Percentiles rank a stretch among this genome's conserved stretches.
phyloP scores from a whole-genome alignment of 1,140 invertebrate species.

The Zaprionus ghesquierei region DNA sequence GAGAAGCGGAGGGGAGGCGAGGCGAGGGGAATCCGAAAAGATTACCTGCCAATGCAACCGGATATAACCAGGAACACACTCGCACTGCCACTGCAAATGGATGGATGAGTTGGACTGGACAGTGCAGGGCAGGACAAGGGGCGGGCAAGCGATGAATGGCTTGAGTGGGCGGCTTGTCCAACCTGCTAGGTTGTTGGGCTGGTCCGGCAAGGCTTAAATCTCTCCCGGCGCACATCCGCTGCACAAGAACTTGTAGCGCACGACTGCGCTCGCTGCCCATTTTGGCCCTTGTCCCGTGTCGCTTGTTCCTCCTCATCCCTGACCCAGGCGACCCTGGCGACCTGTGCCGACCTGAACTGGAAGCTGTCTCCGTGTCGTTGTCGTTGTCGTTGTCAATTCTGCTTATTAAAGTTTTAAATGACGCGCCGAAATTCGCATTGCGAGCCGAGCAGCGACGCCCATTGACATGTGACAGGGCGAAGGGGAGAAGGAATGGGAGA shows the following conservation, averaged over 20 bases:
- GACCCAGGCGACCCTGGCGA: neutral
- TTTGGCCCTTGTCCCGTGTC: neutral
- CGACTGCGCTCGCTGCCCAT: conserved; percentile 57
- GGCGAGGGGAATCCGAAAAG: conserved; percentile 70
- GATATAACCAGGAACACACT: conserved; percentile 48
- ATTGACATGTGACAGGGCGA: conserved; percentile 56
- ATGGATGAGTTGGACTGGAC: neutral
- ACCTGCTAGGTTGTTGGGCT: neutral
- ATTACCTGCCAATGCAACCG: conserved; percentile 79
- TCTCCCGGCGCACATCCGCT: conserved; percentile 73
- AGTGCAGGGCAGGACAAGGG: neutral
- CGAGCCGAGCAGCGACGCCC: conserved; percentile 38
- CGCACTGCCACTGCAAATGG: neutral
- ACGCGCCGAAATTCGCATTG: conserved; percentile 76
- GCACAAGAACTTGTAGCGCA: conserved; percentile 73
- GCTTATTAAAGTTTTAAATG: conserved; percentile 80
- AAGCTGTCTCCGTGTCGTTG: conserved; percentile 48
- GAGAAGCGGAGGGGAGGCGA: no score
- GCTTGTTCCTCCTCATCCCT: neutral
- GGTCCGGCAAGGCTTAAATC: conserved; percentile 65
- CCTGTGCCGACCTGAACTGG: neutral
- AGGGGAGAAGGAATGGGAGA: no score
- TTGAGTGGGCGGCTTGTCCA: conserved; percentile 37
- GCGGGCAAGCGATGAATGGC: conserved; percentile 27
- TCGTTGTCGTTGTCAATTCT: conserved; percentile 75